Conservation (phyloP, 2,888 invertebrate species). For the Cetonia aurata region DNA sequence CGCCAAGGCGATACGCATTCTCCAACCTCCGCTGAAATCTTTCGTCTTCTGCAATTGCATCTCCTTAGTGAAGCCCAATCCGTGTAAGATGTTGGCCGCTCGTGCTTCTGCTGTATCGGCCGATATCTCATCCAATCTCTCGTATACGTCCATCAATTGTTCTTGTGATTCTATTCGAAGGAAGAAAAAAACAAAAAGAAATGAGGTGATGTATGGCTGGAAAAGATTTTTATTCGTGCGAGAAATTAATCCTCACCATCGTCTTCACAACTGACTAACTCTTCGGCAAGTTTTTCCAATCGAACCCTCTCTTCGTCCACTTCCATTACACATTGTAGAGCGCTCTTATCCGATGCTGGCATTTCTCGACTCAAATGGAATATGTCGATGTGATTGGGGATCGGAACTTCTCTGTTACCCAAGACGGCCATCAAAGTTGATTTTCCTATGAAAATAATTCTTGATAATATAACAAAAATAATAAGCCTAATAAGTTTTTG, state of each 20-base stretch:
- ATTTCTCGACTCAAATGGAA: constrained; percentile 97
- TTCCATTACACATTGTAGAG: constrained; percentile 97
- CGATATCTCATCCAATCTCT: constrained; percentile 95
- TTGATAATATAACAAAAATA: no score
- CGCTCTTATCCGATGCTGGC: constrained; percentile 97
- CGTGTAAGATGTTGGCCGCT: constrained; percentile 95
- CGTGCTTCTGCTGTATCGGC: constrained; percentile 95
- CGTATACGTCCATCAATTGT: constrained; percentile 97
- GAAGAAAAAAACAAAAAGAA: constrained; percentile 32
- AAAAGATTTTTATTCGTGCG: neutral
- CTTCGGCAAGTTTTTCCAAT: constrained; percentile 93
- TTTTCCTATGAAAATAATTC: constrained; percentile 76
- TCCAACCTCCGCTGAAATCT: constrained; percentile 95
- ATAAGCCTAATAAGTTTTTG: no score
- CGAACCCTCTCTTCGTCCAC: constrained; percentile 94
- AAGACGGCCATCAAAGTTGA: constrained; percentile 93
- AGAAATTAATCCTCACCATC: constrained; percentile 72
- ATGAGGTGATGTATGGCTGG: no score
- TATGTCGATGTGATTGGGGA: constrained; percentile 97
- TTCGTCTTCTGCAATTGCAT: constrained; percentile 90
- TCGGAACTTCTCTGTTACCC: constrained; percentile 94
- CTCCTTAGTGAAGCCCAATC: constrained; percentile 91
- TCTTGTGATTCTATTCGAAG: constrained; percentile 84
- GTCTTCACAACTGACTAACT: constrained; percentile 86
- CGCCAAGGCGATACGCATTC: constrained; percentile 98